Evolutionary conservation across 2,888 invertebrate genomes (phyloP).

Genomic region (Aleiodes leptofemur): DNA sequence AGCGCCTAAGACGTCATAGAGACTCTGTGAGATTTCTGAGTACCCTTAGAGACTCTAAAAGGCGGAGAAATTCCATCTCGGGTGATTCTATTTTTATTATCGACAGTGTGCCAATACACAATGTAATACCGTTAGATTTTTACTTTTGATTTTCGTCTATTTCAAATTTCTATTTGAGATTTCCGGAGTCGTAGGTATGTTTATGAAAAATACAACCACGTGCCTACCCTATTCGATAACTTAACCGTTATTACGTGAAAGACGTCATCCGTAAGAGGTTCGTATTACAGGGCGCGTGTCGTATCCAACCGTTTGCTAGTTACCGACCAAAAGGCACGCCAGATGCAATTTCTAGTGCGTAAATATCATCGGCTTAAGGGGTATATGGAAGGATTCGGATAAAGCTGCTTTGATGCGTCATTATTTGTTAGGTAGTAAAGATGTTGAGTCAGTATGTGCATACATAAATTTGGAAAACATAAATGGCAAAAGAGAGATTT

Average conservation of each 20-base stretch:
- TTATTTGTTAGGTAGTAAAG: too few relatives aligned
- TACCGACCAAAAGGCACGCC: conserved; percentile 53
- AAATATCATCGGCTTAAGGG: conserved; percentile 2
- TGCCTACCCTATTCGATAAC: conserved; percentile 52
- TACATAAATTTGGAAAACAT: too few relatives aligned
- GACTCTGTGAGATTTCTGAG: too few relatives aligned
- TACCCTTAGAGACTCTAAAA: too few relatives aligned
- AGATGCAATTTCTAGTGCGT: conserved; percentile 51
- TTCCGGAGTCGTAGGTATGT: conserved; percentile 1
- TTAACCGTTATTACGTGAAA: conserved; percentile 69
- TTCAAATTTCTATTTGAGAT: neutral
- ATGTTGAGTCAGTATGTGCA: too few relatives aligned
- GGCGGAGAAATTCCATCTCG: too few relatives aligned
- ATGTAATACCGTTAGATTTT: conserved; percentile 8
- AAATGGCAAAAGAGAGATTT: too few relatives aligned
- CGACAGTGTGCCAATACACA: neutral
- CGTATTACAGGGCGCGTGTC: conserved; percentile 65
- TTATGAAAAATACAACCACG: conserved; percentile 56
- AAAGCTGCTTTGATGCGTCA: too few relatives aligned
- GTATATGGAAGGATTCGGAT: neutral
- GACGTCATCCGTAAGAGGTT: conserved; percentile 62
- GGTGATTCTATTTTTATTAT: neutral
- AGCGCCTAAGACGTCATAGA: too few relatives aligned
- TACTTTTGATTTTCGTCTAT: neutral
- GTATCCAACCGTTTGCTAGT: conserved; percentile 58